Percentiles rank a stretch among this genome's conserved stretches.
Conservation (phyloP, 2,113 vertebrate genomes). For the Antigone vipio region DNA sequence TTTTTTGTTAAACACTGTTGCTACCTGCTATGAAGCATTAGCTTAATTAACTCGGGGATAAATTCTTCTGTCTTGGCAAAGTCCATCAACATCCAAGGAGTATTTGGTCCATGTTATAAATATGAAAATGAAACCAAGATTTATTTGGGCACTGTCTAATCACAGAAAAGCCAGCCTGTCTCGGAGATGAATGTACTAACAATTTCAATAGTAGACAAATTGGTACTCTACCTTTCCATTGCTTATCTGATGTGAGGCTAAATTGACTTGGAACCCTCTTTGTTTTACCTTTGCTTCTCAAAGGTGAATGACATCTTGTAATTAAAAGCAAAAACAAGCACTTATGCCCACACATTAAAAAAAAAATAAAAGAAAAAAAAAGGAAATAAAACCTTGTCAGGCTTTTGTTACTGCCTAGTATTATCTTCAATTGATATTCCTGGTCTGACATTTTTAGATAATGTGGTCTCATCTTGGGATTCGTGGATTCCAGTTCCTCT, state of each 20-base stretch:
- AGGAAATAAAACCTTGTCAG: background rate
- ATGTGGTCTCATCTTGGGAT: background rate
- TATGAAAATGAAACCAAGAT: constrained; percentile 39
- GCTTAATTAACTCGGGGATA: constrained; percentile 41
- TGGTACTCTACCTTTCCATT: constrained; percentile 21
- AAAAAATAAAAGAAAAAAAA: background rate
- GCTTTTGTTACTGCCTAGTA: constrained; percentile 13
- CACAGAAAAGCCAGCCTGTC: background rate
- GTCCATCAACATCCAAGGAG: constrained; percentile 7
- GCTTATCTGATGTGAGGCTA: constrained; percentile 37
- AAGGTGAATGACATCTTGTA: constrained; percentile 35
- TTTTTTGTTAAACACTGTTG: constrained; percentile 13
- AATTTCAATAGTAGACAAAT: constrained; percentile 50
- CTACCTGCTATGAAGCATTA: background rate
- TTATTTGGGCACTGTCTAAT: constrained; percentile 35
- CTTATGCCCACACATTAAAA: background rate
- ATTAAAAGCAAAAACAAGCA: constrained; percentile 42
- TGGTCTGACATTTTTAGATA: constrained; percentile 44
- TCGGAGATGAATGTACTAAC: constrained; percentile 35
- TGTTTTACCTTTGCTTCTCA: constrained; percentile 26
- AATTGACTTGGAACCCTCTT: constrained; percentile 38
- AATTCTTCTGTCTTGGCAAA: constrained; percentile 1
- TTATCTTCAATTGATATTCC: constrained; percentile 38
- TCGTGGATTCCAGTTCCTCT: constrained; percentile 37
- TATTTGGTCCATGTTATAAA: constrained; percentile 9